Evolutionary conservation across 2,888 invertebrate genomes (phyloP).

Genomic region (Falcaria lacertinaria): DNA sequence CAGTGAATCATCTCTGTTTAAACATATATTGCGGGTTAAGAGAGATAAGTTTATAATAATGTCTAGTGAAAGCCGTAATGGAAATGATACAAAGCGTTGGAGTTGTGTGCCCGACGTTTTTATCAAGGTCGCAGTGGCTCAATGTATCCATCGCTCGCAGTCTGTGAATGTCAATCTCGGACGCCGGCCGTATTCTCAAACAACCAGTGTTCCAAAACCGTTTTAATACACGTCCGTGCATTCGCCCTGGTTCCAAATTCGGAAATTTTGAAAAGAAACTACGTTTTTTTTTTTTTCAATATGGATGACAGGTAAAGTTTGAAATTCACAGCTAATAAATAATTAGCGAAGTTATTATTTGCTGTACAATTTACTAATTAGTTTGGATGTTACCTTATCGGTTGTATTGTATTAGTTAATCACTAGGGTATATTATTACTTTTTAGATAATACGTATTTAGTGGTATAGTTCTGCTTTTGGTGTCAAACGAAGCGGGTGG

Average conservation of each 20-base stretch:
- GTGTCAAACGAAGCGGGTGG: slow-evolving; percentile 51
- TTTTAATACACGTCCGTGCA: slow-evolving; percentile 38
- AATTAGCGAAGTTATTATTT: slow-evolving; percentile 7
- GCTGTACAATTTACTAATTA: slow-evolving; percentile 19
- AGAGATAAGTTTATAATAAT: background rate
- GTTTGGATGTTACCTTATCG: slow-evolving; percentile 17
- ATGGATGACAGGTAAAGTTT: slow-evolving; percentile 54
- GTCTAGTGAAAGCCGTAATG: slow-evolving; percentile 20
- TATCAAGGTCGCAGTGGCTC: slow-evolving; percentile 22
- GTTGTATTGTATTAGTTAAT: slow-evolving; percentile 13
- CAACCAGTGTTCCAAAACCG: slow-evolving; percentile 35
- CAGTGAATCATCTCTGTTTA: background rate
- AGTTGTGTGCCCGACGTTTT: slow-evolving; percentile 10
- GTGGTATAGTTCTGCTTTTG: slow-evolving; percentile 18
- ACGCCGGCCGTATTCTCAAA: slow-evolving; percentile 49
- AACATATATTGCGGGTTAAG: slow-evolving; percentile 17
- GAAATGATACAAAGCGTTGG: slow-evolving; percentile 7
- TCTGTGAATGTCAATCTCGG: slow-evolving; percentile 53
- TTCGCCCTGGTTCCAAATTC: slow-evolving; percentile 24
- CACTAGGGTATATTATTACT: slow-evolving; percentile 27
- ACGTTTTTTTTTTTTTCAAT: slow-evolving; percentile 27
- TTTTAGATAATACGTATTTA: slow-evolving; percentile 52
- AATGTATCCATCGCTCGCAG: slow-evolving; percentile 41
- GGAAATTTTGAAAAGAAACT: slow-evolving; percentile 21
- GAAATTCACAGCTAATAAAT: slow-evolving; percentile 1